Percentiles rank a stretch among this genome's conserved stretches.
These are phyloP conservation scores for Drosophila fulvimacula DNA, from an alignment of 2,888 invertebrate genomes.

Conservation along the genomic window DNA sequence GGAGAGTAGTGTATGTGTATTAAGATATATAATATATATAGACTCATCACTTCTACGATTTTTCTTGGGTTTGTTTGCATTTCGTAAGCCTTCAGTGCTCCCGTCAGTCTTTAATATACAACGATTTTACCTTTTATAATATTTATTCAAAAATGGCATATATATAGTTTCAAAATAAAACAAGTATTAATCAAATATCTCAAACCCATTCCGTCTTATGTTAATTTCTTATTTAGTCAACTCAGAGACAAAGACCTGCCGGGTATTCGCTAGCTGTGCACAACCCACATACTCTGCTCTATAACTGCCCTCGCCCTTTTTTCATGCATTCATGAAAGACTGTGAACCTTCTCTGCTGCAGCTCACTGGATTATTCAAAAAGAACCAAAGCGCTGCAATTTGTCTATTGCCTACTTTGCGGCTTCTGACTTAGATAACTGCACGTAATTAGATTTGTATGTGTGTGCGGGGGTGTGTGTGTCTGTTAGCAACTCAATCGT, in stretches of 20 bases:
- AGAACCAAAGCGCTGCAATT: slow-evolving; percentile 8
- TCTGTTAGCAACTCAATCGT: slow-evolving; percentile 16
- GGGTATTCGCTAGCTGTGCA: background rate
- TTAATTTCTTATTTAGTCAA: too few species aligned
- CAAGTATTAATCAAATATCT: too few species aligned
- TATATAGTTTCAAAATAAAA: too few species aligned
- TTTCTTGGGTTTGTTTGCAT: too few species aligned
- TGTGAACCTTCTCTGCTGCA: background rate
- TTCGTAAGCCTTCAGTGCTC: too few species aligned
- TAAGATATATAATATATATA: too few species aligned
- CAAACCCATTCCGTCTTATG: too few species aligned
- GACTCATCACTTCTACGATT: too few species aligned
- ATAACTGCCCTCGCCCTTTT: background rate
- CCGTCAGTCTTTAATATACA: too few species aligned
- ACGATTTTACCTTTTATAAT: too few species aligned
- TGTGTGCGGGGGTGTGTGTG: slow-evolving; percentile 1
- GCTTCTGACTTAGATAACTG: slow-evolving; percentile 46
- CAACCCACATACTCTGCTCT: background rate
- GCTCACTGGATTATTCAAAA: slow-evolving; percentile 55
- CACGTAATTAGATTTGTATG: slow-evolving; percentile 58
- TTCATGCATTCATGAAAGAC: background rate
- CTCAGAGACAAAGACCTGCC: background rate
- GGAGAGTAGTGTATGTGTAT: too few species aligned
- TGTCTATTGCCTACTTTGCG: slow-evolving; percentile 39
- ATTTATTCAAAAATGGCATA: too few species aligned